Evolutionary conservation across 2,888 invertebrate genomes (phyloP).

Genomic region (Rapana venosa): DNA sequence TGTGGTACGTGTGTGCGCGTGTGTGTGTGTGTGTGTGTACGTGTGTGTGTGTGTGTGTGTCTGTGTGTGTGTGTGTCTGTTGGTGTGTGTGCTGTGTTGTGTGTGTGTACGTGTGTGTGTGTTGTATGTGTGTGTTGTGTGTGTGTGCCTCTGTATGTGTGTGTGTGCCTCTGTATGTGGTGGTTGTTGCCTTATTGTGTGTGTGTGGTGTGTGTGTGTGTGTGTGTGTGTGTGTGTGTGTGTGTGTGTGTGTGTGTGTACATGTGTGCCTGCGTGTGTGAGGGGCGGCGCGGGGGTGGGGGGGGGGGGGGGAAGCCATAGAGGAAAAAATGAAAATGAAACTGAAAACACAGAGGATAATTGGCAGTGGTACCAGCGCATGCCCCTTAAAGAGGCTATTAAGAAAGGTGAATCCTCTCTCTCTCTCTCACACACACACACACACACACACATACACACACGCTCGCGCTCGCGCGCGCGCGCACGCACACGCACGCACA

Average conservation of each 20-base stretch:
- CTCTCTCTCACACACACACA: conserved; percentile 4
- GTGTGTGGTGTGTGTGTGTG: background rate
- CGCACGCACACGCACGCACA: background rate
- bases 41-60: conserved; percentile 13
- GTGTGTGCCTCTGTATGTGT: background rate
- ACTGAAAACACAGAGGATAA: no score
- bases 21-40: conserved; percentile 1
- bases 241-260: conserved; percentile 9
- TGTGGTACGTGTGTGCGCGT: background rate
- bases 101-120: conserved; percentile 1
- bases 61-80: background rate
- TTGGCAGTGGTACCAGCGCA: no score
- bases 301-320: no score
- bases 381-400: no score
- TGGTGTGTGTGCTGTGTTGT: background rate
- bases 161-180: background rate
- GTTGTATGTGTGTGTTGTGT: conserved; percentile 8
- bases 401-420: no score
- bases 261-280: conserved; percentile 3
- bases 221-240: conserved; percentile 5
- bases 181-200: background rate
- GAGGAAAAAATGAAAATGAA: no score
- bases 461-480: background rate
- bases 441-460: background rate
- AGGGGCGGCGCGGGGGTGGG: no score